These are phyloP conservation scores for Ophraella communa DNA, from an alignment of 2,888 invertebrate genomes.

Conservation along the genomic window DNA sequence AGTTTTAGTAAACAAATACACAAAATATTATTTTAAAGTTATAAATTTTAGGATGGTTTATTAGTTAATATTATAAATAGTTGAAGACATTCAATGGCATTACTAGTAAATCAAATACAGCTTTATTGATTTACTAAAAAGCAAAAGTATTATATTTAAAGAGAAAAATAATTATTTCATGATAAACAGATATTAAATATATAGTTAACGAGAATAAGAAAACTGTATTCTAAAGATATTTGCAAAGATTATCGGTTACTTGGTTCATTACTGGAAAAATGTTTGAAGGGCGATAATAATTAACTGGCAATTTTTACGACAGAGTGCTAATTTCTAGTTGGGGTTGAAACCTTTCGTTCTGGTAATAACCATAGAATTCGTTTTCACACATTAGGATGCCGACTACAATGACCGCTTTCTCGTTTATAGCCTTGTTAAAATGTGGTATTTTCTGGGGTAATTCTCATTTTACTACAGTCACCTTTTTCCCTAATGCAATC, in stretches of 20 bases:
- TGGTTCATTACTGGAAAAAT: not conserved
- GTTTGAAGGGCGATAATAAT: not conserved
- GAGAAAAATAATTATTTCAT: too few species aligned
- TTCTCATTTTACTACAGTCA: slow-evolving; percentile 19
- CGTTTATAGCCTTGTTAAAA: slow-evolving; percentile 30
- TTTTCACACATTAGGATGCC: slow-evolving; percentile 16
- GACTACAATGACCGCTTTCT: slow-evolving; percentile 30
- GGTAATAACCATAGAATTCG: slow-evolving; percentile 13
- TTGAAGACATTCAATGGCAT: too few species aligned
- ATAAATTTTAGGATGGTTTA: too few species aligned
- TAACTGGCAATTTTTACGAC: not conserved
- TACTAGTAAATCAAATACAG: too few species aligned
- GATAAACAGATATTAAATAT: too few species aligned
- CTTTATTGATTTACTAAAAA: too few species aligned
- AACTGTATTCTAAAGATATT: slow-evolving; percentile 19
- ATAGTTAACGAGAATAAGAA: slow-evolving; percentile 33
- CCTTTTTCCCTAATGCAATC: not conserved
- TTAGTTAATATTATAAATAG: too few species aligned
- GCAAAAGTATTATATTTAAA: too few species aligned
- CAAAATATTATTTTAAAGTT: too few species aligned
- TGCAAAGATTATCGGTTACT: not conserved
- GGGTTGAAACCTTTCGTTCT: not conserved
- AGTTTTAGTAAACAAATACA: too few species aligned
- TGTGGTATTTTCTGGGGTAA: slow-evolving; percentile 23
- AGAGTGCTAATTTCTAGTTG: not conserved